Conservation (phyloP, 2,113 vertebrate species). For the Mohoua ochrocephala region DNA sequence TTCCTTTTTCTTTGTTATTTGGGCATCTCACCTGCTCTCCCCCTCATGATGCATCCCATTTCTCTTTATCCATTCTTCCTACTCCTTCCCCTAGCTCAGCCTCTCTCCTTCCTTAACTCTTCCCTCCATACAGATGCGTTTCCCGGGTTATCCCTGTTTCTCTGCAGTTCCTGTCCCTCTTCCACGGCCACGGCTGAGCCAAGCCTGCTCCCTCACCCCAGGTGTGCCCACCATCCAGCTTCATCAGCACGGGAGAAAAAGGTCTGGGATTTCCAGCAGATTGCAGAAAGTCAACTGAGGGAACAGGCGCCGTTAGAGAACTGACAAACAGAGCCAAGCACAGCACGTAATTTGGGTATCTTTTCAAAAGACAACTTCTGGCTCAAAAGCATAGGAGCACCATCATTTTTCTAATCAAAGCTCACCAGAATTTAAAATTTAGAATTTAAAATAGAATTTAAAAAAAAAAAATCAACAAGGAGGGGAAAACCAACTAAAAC, state of each 20-base stretch:
- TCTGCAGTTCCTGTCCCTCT: background rate
- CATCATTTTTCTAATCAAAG: background rate
- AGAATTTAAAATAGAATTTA: too few relatives aligned
- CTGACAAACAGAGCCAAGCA: background rate
- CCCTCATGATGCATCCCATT: background rate
- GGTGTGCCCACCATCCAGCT: background rate
- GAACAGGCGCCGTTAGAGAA: background rate
- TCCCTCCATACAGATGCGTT: accelerated
- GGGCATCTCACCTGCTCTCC: background rate
- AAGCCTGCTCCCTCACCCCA: background rate
- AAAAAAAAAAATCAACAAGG: background rate
- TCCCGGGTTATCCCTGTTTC: background rate
- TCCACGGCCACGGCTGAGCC: background rate
- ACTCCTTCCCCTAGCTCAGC: background rate
- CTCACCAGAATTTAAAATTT: background rate
- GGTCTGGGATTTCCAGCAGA: background rate
- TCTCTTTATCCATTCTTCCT: background rate
- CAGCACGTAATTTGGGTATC: too few relatives aligned
- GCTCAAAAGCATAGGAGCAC: background rate
- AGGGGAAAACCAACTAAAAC: background rate
- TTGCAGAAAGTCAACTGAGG: background rate
- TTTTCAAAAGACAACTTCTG: background rate
- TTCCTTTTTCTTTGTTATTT: background rate
- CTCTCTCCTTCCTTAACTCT: background rate
- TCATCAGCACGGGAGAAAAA: background rate